Evolutionary conservation across 2,113 vertebrate genomes (phyloP), one percentile per base, ranked within the genome.

Genomic region (Actenoides hombroni): DNA sequence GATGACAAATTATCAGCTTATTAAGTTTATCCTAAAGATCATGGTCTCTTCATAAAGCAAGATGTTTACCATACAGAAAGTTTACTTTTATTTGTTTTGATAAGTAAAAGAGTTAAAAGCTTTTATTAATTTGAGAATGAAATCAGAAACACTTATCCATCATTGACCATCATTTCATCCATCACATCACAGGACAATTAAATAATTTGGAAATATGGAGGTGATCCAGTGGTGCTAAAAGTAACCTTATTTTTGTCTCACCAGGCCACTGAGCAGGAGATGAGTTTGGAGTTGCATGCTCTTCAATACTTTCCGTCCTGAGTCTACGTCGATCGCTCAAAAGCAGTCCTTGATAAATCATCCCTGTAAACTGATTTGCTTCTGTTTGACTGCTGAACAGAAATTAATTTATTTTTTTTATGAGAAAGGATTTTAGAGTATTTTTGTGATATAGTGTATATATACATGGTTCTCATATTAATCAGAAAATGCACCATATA

Each of bases 191-290:
- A 86, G 65, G 51, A 48, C 18, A 73, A 11, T 69, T 39, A 90
- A 39, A 68, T 63, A 29, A 75, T n/a, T 70, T 37, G 70, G 48
- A 69, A 61, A 82, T 4, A 7, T 15, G 48, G 15, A 77, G 18
- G 59, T 74, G 42, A 60, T 65, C 49, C 39, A 73, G 40, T 12
- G 26, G 24, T 83, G 18, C 40, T 73, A 49, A 40, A 86, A 86
- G n/a, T 46, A 96, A 74, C 23, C 23, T 75, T 39, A 49, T 60
- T 48, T 91, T 81, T 74, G 54, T 82, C 97, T 98, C 97, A 99
- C 99, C 99, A 96, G 99, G 99, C 99, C 99, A 99, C 70, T 99
- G 99, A 75, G 99, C 98, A 92, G 99, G 99, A 94, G 99, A 97
- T 3, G 99, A 99, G 95, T 98, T 99, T 51, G 99, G 99, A 18